These are phyloP conservation scores for Drosophila kambysellisi DNA, from an alignment of 2,888 invertebrate genomes.

Conservation along the genomic window DNA sequence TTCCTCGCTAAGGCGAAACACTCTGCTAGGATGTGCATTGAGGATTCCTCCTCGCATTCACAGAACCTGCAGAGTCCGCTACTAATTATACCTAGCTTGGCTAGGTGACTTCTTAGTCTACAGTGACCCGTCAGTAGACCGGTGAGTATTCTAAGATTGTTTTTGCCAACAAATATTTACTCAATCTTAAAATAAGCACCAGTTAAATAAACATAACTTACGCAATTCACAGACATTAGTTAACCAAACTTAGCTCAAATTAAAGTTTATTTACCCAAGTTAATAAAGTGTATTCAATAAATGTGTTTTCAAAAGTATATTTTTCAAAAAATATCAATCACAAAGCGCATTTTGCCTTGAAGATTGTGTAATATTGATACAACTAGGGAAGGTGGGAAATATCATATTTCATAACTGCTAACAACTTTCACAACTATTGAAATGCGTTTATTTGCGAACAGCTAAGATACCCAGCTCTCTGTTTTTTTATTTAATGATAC, in stretches of 20 bases:
- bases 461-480: slow-evolving; percentile 33
- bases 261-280: not conserved
- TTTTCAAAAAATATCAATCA: not conserved
- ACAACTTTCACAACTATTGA: slow-evolving; percentile 13
- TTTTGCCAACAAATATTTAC: too few relatives aligned
- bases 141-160: too few relatives aligned
- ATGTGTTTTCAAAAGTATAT: not conserved
- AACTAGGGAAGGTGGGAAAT: slow-evolving; percentile 1
- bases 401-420: slow-evolving; percentile 16
- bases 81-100: too few relatives aligned
- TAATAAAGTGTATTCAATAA: not conserved
- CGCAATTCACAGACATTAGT: not conserved
- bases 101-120: too few relatives aligned
- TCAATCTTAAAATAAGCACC: not conserved
- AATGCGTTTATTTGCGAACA: slow-evolving; percentile 14
- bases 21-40: too few relatives aligned
- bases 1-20: too few relatives aligned
- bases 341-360: slow-evolving; percentile 23
- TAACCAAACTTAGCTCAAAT: not conserved
- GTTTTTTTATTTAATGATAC: not conserved
- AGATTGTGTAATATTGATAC: not conserved
- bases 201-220: not conserved
- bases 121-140: too few relatives aligned
- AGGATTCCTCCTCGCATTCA: too few relatives aligned
- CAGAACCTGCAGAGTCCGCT: too few relatives aligned